Evolutionary conservation across 37 sponge, comb jelly and placozoan genomes (phyloP), one percentile per base, ranked within the genome.

Genomic region (Crambe crambe): DNA sequence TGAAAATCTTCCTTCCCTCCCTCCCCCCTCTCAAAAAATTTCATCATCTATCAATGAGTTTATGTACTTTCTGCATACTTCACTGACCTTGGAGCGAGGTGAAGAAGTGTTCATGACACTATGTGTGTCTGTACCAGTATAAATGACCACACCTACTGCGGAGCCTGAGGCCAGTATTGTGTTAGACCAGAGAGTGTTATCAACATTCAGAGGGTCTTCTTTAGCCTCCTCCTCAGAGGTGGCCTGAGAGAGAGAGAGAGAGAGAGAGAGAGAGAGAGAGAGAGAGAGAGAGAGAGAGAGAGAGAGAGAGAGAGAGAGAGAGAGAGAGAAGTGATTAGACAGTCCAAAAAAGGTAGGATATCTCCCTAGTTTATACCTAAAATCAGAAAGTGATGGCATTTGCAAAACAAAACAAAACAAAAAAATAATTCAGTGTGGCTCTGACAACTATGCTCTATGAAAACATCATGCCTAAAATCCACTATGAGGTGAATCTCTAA

Each of bases 101-200:
- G 72, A 21, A 59, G 78, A 81, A 30, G 95, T 89, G 84, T 97
- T 93, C 83, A 97, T 79, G 32, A 83, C 89, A 70, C 95, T 94
- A 15, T 94, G 75, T 15, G 97, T 97, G 63, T 97, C 97, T 1
- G 54, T 31, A 0, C 97, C 97, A 70, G 92, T 94, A 84, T 97
- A 97, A 30, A 94, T 85, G 21, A 97, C 97, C 41, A 91, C 70
- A 56, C 97, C 94, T 2, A 83, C 41, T 0, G 92, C 92, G 2
- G 89, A 80, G 1, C 97, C 97, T 88, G 95, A 91, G 27, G 97
- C 97, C 3, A 97, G 81, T 61, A 97, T 92, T n/a, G 95, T 93
- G 83, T 82, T 94, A 5, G 91, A 92, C 97, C 97, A 97, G 70
- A 97, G 68, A 22, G 86, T 87, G 77, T 94, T 94, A 58, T 94